Base-by-base conservation (phyloP, 2,113 vertebrate genomes). In the Zootoca vivipara region DNA sequence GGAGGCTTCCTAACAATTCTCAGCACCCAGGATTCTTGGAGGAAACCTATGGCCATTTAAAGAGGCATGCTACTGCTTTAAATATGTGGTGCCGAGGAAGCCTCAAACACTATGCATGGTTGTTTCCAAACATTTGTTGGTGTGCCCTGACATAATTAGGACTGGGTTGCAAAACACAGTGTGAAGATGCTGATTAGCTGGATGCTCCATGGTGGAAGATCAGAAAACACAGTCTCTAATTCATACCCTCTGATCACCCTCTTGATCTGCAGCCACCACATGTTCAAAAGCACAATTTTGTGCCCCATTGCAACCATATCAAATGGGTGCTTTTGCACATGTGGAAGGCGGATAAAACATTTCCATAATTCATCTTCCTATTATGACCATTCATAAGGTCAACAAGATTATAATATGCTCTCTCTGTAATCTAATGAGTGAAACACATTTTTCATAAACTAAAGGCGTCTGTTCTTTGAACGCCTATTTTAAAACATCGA, bases 381-480 rank as follows among this genome's bases (percentile, higher is more conserved):
- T 69, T 82, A 75, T 82, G 80, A 52, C 80, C 80, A 82, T 75
- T 88, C 79, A 88, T 75, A 65, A 75, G 86, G 86, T 87, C 70
- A 87, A 74, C 78, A 79, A 87, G 77, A 87, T 65, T n/a, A 90
- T 90, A 89, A 82, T 28, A 42, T 52, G 89, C n/a, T 42, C 22
- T 65, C 83, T 88, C 94, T 75, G 74, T 70, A 56, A 92, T 78
- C 28, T 58, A 74, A 77, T 89, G 89, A 87, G 90, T 90, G 93
- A 81, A 77, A 84, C 79, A 82, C 70, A 30, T 74, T 84, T 67
- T 64, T 8, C 90, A 91, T 93, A 65, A 78, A 77, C 42, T 74
- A 83, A 70, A 46, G 58, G 62, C 58, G 42, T 90, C 92, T 94
- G 33, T 92, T 93, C 62, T 85, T 72, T 56, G 24, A 87, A 90